These are phyloP conservation scores for Periparus ater DNA, from an alignment of 2,797 vertebrate species.

Conservation along the genomic window DNA sequence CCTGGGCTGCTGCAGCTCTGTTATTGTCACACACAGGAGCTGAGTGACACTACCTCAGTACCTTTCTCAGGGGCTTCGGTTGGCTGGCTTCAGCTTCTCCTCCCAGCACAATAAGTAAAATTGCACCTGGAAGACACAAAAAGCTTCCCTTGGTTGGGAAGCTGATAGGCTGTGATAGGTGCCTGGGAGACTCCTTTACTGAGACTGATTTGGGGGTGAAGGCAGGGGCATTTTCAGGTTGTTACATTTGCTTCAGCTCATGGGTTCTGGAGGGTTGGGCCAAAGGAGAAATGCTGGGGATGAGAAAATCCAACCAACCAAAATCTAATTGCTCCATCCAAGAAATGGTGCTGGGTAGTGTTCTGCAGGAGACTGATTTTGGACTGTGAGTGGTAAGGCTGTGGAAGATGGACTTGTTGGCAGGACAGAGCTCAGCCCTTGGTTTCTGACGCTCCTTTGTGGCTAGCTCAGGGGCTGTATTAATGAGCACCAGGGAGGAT, in stretches of 20 bases:
- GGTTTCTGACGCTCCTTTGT: background rate
- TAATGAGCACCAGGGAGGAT: background rate
- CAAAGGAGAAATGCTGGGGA: background rate
- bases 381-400: background rate
- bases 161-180: background rate
- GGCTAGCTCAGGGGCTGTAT: background rate
- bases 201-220: background rate
- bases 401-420: background rate
- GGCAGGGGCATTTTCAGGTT: background rate
- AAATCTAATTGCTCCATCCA: background rate
- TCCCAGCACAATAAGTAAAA: background rate
- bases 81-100: background rate
- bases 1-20: background rate
- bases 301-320: background rate
- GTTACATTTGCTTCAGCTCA: background rate
- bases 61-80: rapidly evolving
- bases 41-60: background rate
- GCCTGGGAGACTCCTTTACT: background rate
- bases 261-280: background rate
- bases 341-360: background rate
- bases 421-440: background rate
- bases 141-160: background rate
- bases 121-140: background rate
- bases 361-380: background rate
- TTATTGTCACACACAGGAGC: background rate